Conservation (phyloP, 2,113 vertebrate species). For the Sinocyclocheilus anophthalmus region DNA sequence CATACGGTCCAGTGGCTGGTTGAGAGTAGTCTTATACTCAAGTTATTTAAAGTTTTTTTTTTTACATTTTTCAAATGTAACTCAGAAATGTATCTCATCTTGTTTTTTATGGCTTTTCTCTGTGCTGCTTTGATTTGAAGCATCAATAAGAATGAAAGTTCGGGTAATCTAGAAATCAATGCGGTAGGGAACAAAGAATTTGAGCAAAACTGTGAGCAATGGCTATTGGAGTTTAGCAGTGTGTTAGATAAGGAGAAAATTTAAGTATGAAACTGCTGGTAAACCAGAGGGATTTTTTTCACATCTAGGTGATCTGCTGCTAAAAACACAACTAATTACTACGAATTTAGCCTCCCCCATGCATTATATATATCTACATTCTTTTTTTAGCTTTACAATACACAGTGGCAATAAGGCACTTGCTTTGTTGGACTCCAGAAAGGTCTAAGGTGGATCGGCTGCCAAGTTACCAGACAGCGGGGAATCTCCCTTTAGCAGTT, state of each 20-base stretch:
- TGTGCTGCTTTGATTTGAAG: neutral
- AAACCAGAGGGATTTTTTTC: neutral
- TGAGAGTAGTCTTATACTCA: too few species aligned
- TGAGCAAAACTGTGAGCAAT: neutral
- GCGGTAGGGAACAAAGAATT: neutral
- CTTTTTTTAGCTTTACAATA: neutral
- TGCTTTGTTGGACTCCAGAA: neutral
- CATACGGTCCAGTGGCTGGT: neutral
- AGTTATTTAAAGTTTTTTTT: neutral
- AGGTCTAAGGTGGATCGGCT: neutral
- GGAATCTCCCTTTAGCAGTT: slow-evolving; percentile 59
- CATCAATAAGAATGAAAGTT: neutral
- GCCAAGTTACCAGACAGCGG: slow-evolving; percentile 14
- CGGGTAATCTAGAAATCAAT: neutral
- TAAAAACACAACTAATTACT: neutral
- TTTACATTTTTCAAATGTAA: neutral
- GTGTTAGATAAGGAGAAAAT: neutral
- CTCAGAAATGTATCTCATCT: neutral
- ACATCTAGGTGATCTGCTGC: neutral
- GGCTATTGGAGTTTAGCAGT: neutral
- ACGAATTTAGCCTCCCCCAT: neutral
- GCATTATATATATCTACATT: neutral
- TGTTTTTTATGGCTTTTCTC: neutral
- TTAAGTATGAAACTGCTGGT: neutral
- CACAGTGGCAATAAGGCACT: neutral